Conservation (phyloP, 2,888 invertebrate genomes). For the Trypoxylon attenuatum region DNA sequence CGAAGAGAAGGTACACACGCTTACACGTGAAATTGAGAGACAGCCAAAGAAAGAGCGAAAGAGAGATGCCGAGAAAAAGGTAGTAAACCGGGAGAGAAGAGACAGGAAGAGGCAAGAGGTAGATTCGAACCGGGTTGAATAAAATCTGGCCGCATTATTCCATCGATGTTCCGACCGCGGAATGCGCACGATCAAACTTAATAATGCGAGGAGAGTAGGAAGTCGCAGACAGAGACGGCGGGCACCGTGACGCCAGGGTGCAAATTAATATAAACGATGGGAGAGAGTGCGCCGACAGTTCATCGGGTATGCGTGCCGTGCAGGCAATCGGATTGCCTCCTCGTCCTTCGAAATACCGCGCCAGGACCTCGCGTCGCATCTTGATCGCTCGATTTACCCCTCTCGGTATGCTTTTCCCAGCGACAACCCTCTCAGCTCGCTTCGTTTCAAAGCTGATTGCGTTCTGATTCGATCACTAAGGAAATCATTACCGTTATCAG, state of each 20-base stretch:
- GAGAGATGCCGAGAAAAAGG: not conserved
- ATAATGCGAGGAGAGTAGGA: conserved; percentile 63
- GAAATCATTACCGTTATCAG: too few species aligned
- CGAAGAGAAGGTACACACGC: not conserved
- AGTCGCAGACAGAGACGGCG: conserved; percentile 52
- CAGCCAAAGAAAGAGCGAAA: too few species aligned
- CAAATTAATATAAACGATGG: conserved; percentile 63
- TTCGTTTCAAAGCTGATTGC: not conserved
- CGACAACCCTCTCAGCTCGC: not conserved
- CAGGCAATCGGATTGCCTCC: conserved; percentile 55
- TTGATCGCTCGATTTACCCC: conserved; percentile 46
- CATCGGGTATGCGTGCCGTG: conserved; percentile 62
- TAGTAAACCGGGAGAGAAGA: conserved; percentile 41
- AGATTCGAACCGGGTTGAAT: too few species aligned
- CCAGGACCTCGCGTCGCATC: conserved; percentile 44
- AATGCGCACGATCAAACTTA: conserved; percentile 72
- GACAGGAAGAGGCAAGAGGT: too few species aligned
- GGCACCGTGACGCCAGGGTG: conserved; percentile 59
- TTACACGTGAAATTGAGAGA: not conserved
- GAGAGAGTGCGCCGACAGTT: conserved; percentile 16
- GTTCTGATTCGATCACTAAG: too few species aligned
- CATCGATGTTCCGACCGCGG: conserved; percentile 66
- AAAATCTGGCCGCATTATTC: conserved; percentile 72
- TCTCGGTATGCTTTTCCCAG: conserved; percentile 1
- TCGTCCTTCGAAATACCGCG: conserved; percentile 53